phyloP scores from a whole-genome alignment of 2,113 vertebrate species.

The Colinus virginianus region DNA sequence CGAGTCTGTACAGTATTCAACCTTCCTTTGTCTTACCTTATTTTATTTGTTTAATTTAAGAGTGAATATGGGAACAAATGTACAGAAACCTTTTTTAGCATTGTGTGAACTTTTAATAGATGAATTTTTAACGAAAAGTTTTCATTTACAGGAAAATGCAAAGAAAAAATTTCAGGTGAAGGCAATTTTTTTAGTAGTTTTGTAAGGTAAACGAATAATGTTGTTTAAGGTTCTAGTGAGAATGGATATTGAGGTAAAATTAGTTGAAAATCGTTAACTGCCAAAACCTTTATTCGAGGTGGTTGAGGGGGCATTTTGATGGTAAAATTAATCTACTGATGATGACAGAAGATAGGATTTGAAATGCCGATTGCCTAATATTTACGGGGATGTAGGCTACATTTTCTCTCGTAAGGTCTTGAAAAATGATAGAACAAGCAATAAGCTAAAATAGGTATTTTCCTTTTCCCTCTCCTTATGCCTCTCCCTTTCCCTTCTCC shows the following conservation, averaged over 20 bases:
- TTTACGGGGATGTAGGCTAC: slow-evolving; percentile 20
- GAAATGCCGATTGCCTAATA: neutral
- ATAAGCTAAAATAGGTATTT: slow-evolving; percentile 45
- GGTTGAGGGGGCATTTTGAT: neutral
- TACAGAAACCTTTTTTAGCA: slow-evolving; percentile 79
- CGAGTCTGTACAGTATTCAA: slow-evolving; percentile 75
- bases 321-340: neutral
- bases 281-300: slow-evolving; percentile 18
- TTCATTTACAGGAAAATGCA: slow-evolving; percentile 80
- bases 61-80: slow-evolving; percentile 76
- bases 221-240: slow-evolving; percentile 74
- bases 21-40: slow-evolving; percentile 75
- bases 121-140: slow-evolving; percentile 75
- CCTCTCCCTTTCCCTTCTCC: too few species aligned
- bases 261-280: slow-evolving; percentile 66
- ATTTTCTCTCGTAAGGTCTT: slow-evolving; percentile 40
- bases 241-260: slow-evolving; percentile 73
- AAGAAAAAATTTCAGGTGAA: slow-evolving; percentile 69
- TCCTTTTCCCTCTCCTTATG: neutral
- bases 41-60: slow-evolving; percentile 78
- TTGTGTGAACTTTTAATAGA: slow-evolving; percentile 77
- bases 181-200: slow-evolving; percentile 71
- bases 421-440: slow-evolving; percentile 59
- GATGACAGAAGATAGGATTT: slow-evolving; percentile 17
- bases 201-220: slow-evolving; percentile 72